These are phyloP conservation scores for Heloderma charlesbogerti DNA, from an alignment of 2,113 vertebrate genomes.

Conservation along the genomic window DNA sequence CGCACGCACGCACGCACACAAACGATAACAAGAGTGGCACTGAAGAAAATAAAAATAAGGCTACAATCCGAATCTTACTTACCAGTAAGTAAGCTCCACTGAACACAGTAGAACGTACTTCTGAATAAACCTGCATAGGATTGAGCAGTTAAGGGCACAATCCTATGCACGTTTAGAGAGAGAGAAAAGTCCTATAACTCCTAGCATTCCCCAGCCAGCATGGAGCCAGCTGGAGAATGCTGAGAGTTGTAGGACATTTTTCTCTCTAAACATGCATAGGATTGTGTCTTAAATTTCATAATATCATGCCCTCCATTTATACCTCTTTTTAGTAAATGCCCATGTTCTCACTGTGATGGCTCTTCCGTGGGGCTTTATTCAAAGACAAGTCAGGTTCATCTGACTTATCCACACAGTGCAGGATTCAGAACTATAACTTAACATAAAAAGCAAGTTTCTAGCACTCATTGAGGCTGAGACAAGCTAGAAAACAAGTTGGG, in stretches of 20 bases:
- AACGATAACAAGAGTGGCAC: neutral
- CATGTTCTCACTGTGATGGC: neutral
- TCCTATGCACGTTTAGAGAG: too few relatives aligned
- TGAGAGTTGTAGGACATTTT: too few relatives aligned
- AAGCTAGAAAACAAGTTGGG: neutral
- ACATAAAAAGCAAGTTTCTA: neutral
- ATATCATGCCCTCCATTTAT: neutral
- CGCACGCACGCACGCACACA: neutral
- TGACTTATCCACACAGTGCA: neutral
- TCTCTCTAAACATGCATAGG: too few relatives aligned
- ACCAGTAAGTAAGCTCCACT: neutral
- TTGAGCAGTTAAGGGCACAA: neutral
- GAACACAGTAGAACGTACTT: neutral
- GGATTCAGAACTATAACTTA: neutral
- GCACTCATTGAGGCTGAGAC: neutral
- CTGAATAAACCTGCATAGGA: neutral
- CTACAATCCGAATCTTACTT: neutral
- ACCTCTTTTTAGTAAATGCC: neutral
- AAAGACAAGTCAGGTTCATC: neutral
- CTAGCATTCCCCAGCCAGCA: too few relatives aligned
- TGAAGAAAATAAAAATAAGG: neutral
- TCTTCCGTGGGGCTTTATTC: too few relatives aligned
- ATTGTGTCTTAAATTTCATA: neutral
- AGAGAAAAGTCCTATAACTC: too few relatives aligned
- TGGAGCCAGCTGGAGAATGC: too few relatives aligned